Percentiles rank a stretch among this genome's conserved stretches.
Conservation (phyloP, 1,140 invertebrate genomes). For the Drosophila nebulosa region DNA sequence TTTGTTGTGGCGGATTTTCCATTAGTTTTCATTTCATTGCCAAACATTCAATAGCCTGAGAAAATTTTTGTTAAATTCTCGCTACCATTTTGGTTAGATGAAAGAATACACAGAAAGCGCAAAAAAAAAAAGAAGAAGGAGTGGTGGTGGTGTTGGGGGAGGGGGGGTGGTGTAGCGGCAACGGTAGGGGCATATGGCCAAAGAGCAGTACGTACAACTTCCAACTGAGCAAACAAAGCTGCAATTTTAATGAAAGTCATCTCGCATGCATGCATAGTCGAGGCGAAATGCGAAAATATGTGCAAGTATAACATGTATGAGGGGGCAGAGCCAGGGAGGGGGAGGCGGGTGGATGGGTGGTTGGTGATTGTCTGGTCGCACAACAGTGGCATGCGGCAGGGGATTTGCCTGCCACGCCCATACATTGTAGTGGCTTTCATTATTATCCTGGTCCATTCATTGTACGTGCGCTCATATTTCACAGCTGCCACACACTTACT, state of each 20-base stretch:
- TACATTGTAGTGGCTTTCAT: conserved; percentile 31
- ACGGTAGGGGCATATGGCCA: background rate
- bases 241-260: conserved; percentile 53
- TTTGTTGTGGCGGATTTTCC: no score
- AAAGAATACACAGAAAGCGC: background rate
- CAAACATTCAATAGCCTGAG: background rate
- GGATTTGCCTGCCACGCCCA: conserved; percentile 17
- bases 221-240: conserved; percentile 44
- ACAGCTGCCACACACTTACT: conserved; percentile 48
- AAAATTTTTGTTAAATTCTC: background rate
- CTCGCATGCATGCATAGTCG: conserved; percentile 3
- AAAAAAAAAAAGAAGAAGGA: background rate
- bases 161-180: background rate
- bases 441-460: conserved; percentile 31
- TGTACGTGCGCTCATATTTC: conserved; percentile 62
- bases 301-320: background rate
- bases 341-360: background rate
- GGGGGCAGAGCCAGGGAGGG: no score
- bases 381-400: background rate
- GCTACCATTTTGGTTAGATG: background rate
- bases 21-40: background rate
- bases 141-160: background rate
- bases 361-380: background rate
- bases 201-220: conserved; percentile 21
- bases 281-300: conserved; percentile 22